phyloP scores from a whole-genome alignment of 2,888 invertebrate genomes.

The Athripsodes cinereus region DNA sequence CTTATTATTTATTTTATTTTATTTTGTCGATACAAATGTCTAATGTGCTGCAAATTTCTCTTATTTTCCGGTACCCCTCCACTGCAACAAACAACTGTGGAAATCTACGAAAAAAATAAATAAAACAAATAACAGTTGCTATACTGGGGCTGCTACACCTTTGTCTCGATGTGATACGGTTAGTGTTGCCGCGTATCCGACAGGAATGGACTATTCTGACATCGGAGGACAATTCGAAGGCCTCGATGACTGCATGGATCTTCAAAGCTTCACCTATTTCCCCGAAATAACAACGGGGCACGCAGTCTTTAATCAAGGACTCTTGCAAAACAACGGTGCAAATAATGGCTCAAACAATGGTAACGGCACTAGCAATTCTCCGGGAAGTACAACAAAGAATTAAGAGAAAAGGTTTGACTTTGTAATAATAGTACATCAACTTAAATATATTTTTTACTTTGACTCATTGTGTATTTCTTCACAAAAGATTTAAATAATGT shows the following conservation, averaged over 20 bases:
- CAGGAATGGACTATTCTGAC: slow-evolving; percentile 25
- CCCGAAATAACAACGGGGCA: slow-evolving; percentile 5
- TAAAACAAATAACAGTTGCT: slow-evolving; percentile 9
- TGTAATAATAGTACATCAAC: too few species aligned
- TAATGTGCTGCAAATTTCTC: slow-evolving; percentile 54
- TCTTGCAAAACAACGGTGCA: background rate
- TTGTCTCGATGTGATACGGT: slow-evolving; percentile 15
- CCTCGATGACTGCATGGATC: slow-evolving; percentile 24
- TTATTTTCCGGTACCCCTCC: slow-evolving; percentile 29
- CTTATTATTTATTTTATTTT: slow-evolving; percentile 23
- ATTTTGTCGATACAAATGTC: slow-evolving; percentile 32
- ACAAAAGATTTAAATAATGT: too few species aligned
- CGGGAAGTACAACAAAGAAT: background rate
- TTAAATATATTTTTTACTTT: too few species aligned
- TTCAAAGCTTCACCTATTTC: slow-evolving; percentile 14
- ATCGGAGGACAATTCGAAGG: slow-evolving; percentile 23
- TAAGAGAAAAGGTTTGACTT: background rate
- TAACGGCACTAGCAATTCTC: background rate
- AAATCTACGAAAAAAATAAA: background rate
- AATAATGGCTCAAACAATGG: background rate
- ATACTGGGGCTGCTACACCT: slow-evolving; percentile 20
- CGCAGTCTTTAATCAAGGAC: background rate
- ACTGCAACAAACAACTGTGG: background rate
- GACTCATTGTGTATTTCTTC: too few species aligned
- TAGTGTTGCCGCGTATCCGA: slow-evolving; percentile 5